Base-by-base conservation (phyloP, 2,113 vertebrate species). In the Probosciger aterrimus region DNA sequence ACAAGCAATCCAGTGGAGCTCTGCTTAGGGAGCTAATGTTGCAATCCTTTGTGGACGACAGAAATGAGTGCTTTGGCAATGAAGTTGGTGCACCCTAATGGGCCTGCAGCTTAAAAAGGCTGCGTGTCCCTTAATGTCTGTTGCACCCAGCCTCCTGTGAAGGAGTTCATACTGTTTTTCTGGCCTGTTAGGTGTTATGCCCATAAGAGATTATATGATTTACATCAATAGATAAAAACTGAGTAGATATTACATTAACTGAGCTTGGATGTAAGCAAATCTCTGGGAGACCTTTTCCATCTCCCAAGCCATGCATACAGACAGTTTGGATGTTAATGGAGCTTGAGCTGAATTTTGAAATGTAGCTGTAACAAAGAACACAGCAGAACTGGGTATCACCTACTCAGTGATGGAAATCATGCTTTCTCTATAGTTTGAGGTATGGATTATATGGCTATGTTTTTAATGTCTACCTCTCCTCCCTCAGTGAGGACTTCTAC, bases 21-120 rank as follows among this genome's bases (percentile, higher is more conserved):
- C 3, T 77, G n/a, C 25, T 31, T 27, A 14, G 68, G 57, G 67
- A 43, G 6, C 41, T n/a, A 6, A 3, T 0, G 2, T 10, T 44
- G 16, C 22, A 8, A 0, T 14, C 27, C 11, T n/a, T 55, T 14
- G 27, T 35, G 23, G 25, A 31, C 9, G 16, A 18, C 8, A 59
- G 30, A 11, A 10, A 5, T 0, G 4, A 44, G 31, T 10, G 6
- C 22, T 82, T 62, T 62, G 41, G 6, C 8, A 1, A 1, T 19
- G 50, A 44, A 64, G 5, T 15, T 35, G 68, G 18, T 59, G 19
- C 9, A 11, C 13, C 9, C 8, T 11, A 27, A 2, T 2, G 11
- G 6, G 7, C 20, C n/a, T 44, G 18, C 11, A 63, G 19, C n/a
- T 47, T n/a, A 44, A 8, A 2, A 4, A 43, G 4, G 6, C 24